These are phyloP conservation scores for Mylabris sibirica DNA, from an alignment of 2,888 invertebrate genomes.

Conservation along the genomic window DNA sequence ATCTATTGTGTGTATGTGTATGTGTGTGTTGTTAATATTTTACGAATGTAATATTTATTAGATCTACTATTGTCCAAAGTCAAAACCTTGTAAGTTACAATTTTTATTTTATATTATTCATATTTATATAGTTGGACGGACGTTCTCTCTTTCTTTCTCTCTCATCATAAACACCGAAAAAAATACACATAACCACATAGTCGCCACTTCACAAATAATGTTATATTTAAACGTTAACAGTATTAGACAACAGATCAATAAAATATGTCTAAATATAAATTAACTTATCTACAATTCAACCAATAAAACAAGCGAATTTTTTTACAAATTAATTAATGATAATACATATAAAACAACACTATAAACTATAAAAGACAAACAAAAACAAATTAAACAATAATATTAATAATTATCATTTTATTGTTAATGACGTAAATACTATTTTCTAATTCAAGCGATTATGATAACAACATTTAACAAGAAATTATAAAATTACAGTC, in stretches of 20 bases:
- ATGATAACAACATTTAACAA: background rate
- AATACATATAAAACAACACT: background rate
- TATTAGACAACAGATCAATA: constrained; percentile 1
- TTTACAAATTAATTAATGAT: background rate
- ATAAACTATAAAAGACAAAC: background rate
- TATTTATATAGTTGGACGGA: too few species aligned
- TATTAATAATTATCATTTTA: constrained; percentile 1
- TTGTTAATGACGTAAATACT: constrained; percentile 4
- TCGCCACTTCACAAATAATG: background rate
- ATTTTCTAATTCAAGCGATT: background rate
- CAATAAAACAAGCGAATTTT: background rate
- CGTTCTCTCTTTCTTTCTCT: too few species aligned
- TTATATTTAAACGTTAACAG: background rate
- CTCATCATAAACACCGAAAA: too few species aligned
- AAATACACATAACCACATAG: background rate
- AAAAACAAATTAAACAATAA: background rate
- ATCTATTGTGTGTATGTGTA: constrained; percentile 24
- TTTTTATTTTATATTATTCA: background rate
- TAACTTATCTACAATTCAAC: constrained; percentile 6
- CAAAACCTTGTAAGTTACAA: constrained; percentile 10
- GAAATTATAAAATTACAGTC: background rate
- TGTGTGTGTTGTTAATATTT: constrained; percentile 9
- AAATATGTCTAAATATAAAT: constrained; percentile 9
- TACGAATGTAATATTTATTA: background rate
- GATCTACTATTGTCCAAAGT: constrained; percentile 12